Evolutionary conservation across 2,888 invertebrate genomes (phyloP).

Genomic region (Trissonchulus sp.): DNA sequence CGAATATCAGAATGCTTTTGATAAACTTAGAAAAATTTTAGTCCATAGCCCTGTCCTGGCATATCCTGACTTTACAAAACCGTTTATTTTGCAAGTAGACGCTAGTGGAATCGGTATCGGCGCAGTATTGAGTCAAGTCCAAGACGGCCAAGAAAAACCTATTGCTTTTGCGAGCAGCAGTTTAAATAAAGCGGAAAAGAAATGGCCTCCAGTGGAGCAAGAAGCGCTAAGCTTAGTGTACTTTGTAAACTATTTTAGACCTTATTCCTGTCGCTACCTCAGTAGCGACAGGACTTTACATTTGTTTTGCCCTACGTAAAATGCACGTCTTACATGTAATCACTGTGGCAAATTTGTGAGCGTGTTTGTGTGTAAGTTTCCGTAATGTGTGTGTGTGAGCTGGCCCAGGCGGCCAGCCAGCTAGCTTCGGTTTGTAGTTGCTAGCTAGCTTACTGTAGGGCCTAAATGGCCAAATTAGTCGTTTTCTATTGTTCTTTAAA

Average conservation of each 20-base stretch:
- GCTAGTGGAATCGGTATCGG: slow-evolving; percentile 41
- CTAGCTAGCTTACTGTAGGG: no score
- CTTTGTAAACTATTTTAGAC: slow-evolving; percentile 33
- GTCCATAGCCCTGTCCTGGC: slow-evolving; percentile 33
- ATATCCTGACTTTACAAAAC: slow-evolving; percentile 35
- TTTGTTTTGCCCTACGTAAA: no score
- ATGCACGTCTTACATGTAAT: no score
- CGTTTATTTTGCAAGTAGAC: slow-evolving; percentile 39
- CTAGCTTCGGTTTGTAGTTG: no score
- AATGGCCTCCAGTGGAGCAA: slow-evolving; percentile 39
- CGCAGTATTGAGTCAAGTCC: slow-evolving; percentile 38
- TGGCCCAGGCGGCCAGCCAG: no score
- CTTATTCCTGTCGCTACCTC: slow-evolving; percentile 26
- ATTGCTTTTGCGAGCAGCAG: slow-evolving; percentile 41
- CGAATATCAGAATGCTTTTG: slow-evolving; percentile 31
- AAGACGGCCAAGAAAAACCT: slow-evolving; percentile 34
- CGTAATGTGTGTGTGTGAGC: no score
- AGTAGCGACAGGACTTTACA: no score
- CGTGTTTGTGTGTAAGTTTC: no score
- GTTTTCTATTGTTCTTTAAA: no score
- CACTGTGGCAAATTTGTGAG: no score
- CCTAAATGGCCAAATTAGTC: no score
- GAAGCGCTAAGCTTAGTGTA: slow-evolving; percentile 40
- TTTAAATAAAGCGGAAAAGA: slow-evolving; percentile 36
- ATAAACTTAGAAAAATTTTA: slow-evolving; percentile 29